phyloP scores from a whole-genome alignment of 2,888 invertebrate genomes.

The Sphaerophoria rueppellii region DNA sequence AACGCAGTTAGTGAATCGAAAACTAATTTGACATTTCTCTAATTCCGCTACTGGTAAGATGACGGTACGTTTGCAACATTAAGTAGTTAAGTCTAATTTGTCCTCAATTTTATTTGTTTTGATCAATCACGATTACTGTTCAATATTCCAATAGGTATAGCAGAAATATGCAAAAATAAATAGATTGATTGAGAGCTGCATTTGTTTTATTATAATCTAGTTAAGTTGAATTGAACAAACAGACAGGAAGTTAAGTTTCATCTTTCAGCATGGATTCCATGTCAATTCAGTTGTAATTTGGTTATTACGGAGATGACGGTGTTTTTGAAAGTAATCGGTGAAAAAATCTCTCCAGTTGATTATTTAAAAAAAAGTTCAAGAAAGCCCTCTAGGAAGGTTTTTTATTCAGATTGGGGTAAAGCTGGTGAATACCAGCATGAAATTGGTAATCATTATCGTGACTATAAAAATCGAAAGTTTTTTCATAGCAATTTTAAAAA shows the following conservation, averaged over 20 bases:
- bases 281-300: slow-evolving; percentile 22
- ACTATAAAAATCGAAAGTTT: slow-evolving; percentile 76
- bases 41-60: not conserved
- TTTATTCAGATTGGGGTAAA: slow-evolving; percentile 38
- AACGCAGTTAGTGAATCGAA: too few species aligned
- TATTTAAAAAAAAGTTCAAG: slow-evolving; percentile 22
- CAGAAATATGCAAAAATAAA: slow-evolving; percentile 9
- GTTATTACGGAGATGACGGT: slow-evolving; percentile 42
- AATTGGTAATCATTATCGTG: slow-evolving; percentile 81
- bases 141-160: slow-evolving; percentile 31
- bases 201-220: slow-evolving; percentile 17
- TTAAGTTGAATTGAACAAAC: slow-evolving; percentile 1
- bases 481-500: slow-evolving; percentile 5
- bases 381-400: slow-evolving; percentile 39
- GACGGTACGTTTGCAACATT: not conserved
- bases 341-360: slow-evolving; percentile 23
- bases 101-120: slow-evolving; percentile 43
- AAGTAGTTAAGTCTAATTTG: slow-evolving; percentile 46
- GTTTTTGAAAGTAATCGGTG: slow-evolving; percentile 44
- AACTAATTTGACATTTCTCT: not conserved
- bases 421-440: slow-evolving; percentile 77
- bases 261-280: not conserved
- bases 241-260: not conserved
- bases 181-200: slow-evolving; percentile 8
- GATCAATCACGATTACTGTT: slow-evolving; percentile 45